phyloP scores from a whole-genome alignment of 2,797 vertebrate species.

The Falco concolor region DNA sequence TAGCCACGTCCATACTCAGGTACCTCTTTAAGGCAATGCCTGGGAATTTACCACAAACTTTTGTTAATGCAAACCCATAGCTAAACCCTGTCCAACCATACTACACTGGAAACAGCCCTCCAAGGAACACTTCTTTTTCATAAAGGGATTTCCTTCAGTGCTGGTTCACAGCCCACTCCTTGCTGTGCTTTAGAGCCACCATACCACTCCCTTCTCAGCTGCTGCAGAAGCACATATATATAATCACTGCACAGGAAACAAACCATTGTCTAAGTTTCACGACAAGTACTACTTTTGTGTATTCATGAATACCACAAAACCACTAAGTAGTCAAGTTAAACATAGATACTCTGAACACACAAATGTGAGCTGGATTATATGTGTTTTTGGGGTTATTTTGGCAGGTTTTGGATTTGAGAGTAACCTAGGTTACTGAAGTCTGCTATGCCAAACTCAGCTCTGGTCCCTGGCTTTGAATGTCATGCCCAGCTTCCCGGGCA shows the following conservation, averaged over 20 bases:
- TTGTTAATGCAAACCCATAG: background rate
- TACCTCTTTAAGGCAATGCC: background rate
- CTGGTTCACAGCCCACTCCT: background rate
- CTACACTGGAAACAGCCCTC: background rate
- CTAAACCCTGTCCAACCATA: fast-evolving
- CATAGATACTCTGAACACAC: background rate
- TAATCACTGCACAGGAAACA: background rate
- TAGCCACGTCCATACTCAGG: background rate
- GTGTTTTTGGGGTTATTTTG: background rate
- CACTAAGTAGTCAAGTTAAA: background rate
- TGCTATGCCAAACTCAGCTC: background rate
- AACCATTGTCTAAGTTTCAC: background rate
- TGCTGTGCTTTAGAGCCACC: background rate
- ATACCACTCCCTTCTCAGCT: background rate
- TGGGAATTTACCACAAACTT: background rate
- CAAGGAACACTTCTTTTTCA: background rate
- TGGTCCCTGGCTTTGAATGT: background rate
- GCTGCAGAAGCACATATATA: background rate
- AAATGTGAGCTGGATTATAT: background rate
- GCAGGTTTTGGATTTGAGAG: background rate
- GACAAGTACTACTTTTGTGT: background rate
- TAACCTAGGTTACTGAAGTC: background rate
- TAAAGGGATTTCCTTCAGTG: background rate
- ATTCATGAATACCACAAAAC: background rate
- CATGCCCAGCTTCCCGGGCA: background rate